A percentile compares a stretch with the other conserved stretches of the same genome.
Evolutionary conservation across 2,113 vertebrate species (phyloP).

Genomic region (Oreocharis arfaki): DNA sequence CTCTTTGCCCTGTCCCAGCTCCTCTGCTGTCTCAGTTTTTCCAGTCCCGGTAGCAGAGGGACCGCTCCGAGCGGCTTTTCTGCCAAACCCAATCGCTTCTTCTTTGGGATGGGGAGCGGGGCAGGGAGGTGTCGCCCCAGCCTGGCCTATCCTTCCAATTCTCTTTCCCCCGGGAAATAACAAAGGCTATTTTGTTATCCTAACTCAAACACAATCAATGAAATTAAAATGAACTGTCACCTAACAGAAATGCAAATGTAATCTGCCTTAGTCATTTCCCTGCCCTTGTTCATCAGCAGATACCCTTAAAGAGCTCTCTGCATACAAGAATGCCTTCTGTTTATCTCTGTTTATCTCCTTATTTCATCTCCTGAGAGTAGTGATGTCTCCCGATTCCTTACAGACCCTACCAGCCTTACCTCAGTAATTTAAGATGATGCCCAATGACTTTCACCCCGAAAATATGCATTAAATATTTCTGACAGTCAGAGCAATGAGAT

Average conservation of each 20-base stretch:
- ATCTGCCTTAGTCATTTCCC: not conserved
- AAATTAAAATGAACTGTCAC: not conserved
- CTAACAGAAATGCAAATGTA: not conserved
- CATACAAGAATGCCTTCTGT: not conserved
- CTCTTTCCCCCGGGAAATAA: not conserved
- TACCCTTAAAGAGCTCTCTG: not conserved
- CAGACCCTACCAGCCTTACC: not conserved
- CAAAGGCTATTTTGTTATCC: not conserved
- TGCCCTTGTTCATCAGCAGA: slow-evolving; percentile 4
- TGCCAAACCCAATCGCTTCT: not conserved
- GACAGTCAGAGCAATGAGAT: not conserved
- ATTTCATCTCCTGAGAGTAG: not conserved
- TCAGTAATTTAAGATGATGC: not conserved
- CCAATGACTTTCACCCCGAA: not conserved
- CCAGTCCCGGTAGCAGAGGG: fast-evolving
- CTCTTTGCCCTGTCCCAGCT: not conserved
- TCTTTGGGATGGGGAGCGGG: not conserved
- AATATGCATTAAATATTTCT: not conserved
- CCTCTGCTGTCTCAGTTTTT: not conserved
- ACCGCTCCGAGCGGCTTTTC: not conserved
- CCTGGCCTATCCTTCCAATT: not conserved
- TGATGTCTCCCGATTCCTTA: not conserved
- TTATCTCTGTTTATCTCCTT: not conserved
- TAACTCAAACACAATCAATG: not conserved
- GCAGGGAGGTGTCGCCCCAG: not conserved